A percentile compares a stretch with the other conserved stretches of the same genome.
Conservation (phyloP, 2,113 vertebrate genomes). For the Ceuthmochares aereus region DNA sequence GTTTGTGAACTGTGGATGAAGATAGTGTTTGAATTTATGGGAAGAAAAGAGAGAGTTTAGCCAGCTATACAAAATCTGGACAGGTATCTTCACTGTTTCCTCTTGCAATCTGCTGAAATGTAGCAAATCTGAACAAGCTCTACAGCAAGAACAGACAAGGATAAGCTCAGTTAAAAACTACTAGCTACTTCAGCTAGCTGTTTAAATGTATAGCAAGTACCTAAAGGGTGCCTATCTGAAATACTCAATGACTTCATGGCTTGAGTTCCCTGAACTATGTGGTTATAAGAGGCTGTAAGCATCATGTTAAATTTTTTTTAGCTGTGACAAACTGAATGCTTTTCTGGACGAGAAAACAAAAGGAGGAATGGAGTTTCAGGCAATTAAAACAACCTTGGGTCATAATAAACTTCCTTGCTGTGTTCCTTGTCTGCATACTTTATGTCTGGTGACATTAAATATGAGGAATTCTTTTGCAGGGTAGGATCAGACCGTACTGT, state of each 20-base stretch:
- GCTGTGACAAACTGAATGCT: accelerated
- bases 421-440: background rate
- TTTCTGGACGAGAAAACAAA: background rate
- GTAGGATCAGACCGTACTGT: background rate
- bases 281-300: accelerated
- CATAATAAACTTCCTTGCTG: background rate
- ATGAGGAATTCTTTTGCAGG: accelerated
- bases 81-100: background rate
- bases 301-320: background rate
- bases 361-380: background rate
- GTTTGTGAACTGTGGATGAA: background rate
- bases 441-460: background rate
- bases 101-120: background rate
- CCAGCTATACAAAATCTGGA: background rate
- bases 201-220: background rate
- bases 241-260: accelerated
- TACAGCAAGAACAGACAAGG: background rate
- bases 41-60: background rate
- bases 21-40: background rate
- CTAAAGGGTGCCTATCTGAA: background rate
- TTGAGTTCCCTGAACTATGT: background rate
- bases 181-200: accelerated
- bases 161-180: background rate
- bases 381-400: background rate
- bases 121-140: background rate